Evolutionary conservation across 2,797 vertebrate species (phyloP), one percentile per base, ranked within the genome.

Genomic region (Siniperca scherzeri): DNA sequence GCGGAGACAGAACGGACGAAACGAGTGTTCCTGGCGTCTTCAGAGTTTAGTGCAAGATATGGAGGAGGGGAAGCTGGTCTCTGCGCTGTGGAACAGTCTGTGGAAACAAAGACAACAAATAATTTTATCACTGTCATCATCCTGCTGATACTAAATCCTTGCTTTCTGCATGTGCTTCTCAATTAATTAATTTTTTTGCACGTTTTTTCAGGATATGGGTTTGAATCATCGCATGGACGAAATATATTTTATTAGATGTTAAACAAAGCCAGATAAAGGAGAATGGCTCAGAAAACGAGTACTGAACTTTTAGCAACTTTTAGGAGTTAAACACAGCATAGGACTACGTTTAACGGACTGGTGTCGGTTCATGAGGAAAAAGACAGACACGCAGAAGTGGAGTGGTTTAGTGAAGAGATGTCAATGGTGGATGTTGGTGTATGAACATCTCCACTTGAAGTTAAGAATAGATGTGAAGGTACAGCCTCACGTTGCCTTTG

Each of bases 21-120:
- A 80, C 82, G 84, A 78, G 68, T 91, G 75, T 95, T 95, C 79
- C 71, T 94, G 84, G 92, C 65, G 90, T 97, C 96, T 92, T 97
- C 97, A 11, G 94, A 92, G 78, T 96, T 97, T 25, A 96, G 96
- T 91, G 96, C 96, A 92, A 97, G 95, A 93, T 93, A 94, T 91
- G 93, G 94, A 87, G 94, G 95, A 85, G 95, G 95, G 80, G 95
- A 91, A 85, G 89, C 87, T 72, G 96, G 93, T 94, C 90, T 95
- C 93, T 95, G 97, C 59, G 88, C 77, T 42, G 94, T 91, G 88
- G 89, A 92, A 92, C 42, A 75, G 40, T 70, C 92, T 93, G 83
- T 44, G 50, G 46, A 86, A 21, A 81, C 44, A 73, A 70, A 75
- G 46, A 72, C 30, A 64, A 67, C 16, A 66, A n/a, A 65, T 4